These are phyloP conservation scores for Parnassius orleans DNA, from an alignment of 2,888 invertebrate genomes.

Conservation along the genomic window DNA sequence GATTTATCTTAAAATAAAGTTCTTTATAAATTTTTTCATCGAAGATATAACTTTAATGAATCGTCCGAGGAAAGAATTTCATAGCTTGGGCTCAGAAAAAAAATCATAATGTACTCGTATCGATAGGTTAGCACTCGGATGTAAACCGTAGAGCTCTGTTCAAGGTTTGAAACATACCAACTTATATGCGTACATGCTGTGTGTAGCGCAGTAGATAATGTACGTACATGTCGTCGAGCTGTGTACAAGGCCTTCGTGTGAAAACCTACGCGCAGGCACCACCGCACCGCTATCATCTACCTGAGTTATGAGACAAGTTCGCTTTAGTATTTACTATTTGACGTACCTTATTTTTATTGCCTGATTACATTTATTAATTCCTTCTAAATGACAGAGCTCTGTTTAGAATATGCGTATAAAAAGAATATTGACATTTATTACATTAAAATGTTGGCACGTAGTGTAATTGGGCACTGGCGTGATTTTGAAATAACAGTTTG, in stretches of 20 bases:
- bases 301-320: constrained; percentile 5
- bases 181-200: not conserved
- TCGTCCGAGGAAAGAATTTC: not conserved
- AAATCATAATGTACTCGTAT: constrained; percentile 26
- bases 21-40: not conserved
- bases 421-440: too few relatives aligned
- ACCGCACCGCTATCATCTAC: constrained; percentile 15
- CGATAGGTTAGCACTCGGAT: constrained; percentile 28
- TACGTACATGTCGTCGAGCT: constrained; percentile 18
- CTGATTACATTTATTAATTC: not conserved
- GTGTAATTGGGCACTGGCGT: not conserved
- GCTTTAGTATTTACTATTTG: not conserved
- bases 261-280: constrained; percentile 28
- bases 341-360: constrained; percentile 6
- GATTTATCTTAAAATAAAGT: not conserved
- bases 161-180: constrained; percentile 27
- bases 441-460: too few relatives aligned
- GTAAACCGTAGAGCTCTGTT: constrained; percentile 31
- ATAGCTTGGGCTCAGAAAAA: not conserved
- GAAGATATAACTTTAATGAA: not conserved
- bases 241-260: constrained; percentile 33
- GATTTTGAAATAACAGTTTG: not conserved
- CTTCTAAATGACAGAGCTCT: not conserved
- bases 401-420: not conserved
- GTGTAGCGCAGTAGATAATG: constrained; percentile 25